phyloP scores from a whole-genome alignment of 2,888 invertebrate genomes.

The Entomobrya proxima region DNA sequence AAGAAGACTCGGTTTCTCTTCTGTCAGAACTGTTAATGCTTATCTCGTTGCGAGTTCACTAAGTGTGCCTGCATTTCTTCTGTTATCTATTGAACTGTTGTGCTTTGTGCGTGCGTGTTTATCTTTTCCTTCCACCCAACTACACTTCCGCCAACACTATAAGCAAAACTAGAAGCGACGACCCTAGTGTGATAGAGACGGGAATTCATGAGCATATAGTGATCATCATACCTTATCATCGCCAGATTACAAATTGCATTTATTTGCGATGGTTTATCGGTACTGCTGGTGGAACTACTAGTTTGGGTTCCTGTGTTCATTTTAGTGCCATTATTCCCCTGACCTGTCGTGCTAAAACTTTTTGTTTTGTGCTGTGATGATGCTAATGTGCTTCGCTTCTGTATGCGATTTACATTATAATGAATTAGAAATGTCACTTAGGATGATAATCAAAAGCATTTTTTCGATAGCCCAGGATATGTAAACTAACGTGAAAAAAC shows the following conservation, averaged over 20 bases:
- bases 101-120: constrained; percentile 17
- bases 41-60: no score
- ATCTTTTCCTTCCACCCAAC: constrained; percentile 17
- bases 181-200: background rate
- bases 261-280: constrained; percentile 3
- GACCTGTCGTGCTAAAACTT: background rate
- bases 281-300: background rate
- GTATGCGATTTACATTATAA: background rate
- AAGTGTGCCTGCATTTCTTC: background rate
- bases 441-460: background rate
- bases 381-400: constrained; percentile 5
- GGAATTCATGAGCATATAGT: background rate
- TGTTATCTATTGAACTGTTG: background rate
- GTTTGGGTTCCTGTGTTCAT: background rate
- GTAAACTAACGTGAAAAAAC: background rate
- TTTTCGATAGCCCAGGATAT: background rate
- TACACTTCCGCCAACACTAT: constrained; percentile 4
- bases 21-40: no score
- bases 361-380: background rate
- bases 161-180: background rate
- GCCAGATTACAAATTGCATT: constrained; percentile 32
- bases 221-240: constrained; percentile 14
- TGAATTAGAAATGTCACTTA: background rate
- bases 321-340: background rate
- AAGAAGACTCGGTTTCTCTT: no score